Conservation (phyloP, 2,888 invertebrate genomes). For the Lepeophtheirus nordmannii region DNA sequence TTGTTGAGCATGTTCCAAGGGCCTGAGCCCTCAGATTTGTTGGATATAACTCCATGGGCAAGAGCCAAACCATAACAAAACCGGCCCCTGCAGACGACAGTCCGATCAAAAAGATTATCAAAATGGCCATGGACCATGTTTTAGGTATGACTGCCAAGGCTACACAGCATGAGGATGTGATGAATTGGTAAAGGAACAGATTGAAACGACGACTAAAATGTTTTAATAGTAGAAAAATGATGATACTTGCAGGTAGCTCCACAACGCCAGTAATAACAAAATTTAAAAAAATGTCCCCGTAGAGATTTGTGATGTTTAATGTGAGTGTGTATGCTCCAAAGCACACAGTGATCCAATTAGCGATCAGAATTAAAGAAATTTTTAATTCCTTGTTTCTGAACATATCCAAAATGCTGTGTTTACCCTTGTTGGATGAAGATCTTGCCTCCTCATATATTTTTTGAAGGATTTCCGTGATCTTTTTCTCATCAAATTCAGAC, state of each 20-base stretch:
- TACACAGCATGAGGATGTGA: neutral
- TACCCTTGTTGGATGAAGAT: neutral
- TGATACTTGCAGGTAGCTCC: conserved; percentile 1
- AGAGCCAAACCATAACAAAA: neutral
- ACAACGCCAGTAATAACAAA: conserved; percentile 12
- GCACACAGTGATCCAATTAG: conserved; percentile 7
- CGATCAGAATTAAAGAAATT: neutral
- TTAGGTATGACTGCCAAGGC: conserved; percentile 10
- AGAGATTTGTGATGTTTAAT: conserved; percentile 9
- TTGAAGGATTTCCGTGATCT: neutral
- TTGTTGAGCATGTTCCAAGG: conserved; percentile 28
- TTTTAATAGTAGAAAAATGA: neutral
- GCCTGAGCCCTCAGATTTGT: conserved; percentile 27
- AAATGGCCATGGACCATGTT: neutral
- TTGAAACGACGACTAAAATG: neutral
- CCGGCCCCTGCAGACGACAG: conserved; percentile 12
- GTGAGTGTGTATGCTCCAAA: conserved; percentile 13
- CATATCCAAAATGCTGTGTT: neutral
- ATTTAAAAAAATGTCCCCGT: conserved; percentile 17
- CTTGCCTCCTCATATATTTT: neutral
- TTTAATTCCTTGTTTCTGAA: neutral
- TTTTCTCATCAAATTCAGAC: neutral
- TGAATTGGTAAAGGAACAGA: neutral
- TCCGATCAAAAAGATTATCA: conserved; percentile 21
- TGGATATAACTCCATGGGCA: conserved; percentile 27